Base-by-base conservation (phyloP, 2,797 vertebrate species). In the Dendrocincla tyrannina region DNA sequence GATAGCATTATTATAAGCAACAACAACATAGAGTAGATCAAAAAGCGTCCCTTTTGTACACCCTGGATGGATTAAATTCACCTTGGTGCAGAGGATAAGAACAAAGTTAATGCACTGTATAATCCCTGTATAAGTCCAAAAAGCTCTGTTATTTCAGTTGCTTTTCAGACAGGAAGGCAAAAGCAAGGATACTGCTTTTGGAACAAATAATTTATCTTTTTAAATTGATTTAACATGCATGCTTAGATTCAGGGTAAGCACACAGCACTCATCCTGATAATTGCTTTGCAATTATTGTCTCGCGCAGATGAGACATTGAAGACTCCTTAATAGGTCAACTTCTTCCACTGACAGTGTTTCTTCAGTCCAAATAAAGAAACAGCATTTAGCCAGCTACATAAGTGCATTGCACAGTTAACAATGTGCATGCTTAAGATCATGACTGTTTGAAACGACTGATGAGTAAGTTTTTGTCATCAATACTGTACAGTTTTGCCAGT, bases 31-130 rank as follows among this genome's bases (percentile, higher is more conserved):
- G 3, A 76, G 13, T 32, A 89, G 49, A 81, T 89, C 72, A 88
- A 88, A 91, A 75, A 73, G 3, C 58, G 50, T 69, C 12, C 22
- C 46, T 64, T 91, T 20, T 39, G 72, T 73, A 55, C 17, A 63
- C 8, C 14, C 32, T 91, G 52, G 89, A 92, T 84, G 20, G 59
- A 88, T 84, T 92, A 81, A 86, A 92, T 84, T 90, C 50, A 93
- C 73, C 76, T 93, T 88, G 50, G 55, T 82, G 83, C 84, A 89
- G 52, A 91, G 52, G 42, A 84, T 85, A 62, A 89, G 62, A 91
- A 69, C 60, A 86, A 92, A 91, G 77, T 85, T 91, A 85, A 92
- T 89, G 70, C 81, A 53, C 62, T 37, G 0, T 84, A 75, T 79
- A 93, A 96, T 91, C 59, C 32, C n/a, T 15, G n/a, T 27, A 7